phyloP scores from a whole-genome alignment of 2,888 invertebrate genomes.

The Danaus chrysippus region DNA sequence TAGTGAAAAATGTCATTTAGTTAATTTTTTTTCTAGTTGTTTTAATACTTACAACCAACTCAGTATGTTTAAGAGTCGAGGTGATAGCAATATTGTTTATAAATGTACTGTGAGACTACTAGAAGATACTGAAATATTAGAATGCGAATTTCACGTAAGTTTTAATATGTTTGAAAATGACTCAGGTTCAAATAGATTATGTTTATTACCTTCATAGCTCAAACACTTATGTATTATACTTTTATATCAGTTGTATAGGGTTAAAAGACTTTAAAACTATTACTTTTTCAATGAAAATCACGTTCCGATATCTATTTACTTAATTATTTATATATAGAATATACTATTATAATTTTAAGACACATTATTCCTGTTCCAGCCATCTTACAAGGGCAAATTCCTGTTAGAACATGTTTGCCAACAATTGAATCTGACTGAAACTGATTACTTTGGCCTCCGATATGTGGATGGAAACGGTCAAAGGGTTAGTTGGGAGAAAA shows the following conservation, averaged over 20 bases:
- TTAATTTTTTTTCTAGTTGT: constrained; percentile 6
- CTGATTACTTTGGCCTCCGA: constrained; percentile 95
- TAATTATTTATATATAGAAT: no score
- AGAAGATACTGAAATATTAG: constrained; percentile 94
- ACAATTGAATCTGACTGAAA: constrained; percentile 93
- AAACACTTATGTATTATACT: no score
- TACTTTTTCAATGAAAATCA: no score
- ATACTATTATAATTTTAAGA: no score
- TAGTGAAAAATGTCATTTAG: constrained; percentile 16
- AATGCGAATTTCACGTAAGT: constrained; percentile 91
- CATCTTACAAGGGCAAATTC: constrained; percentile 93
- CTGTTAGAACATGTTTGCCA: constrained; percentile 94
- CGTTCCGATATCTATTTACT: no score
- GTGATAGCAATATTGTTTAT: constrained; percentile 89
- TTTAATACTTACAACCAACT: constrained; percentile 6
- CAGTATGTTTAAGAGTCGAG: constrained; percentile 82
- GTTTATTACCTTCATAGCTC: background rate
- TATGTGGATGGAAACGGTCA: constrained; percentile 94
- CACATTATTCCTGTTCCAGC: constrained; percentile 75
- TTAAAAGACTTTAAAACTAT: no score
- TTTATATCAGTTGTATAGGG: no score
- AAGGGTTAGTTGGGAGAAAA: constrained; percentile 84
- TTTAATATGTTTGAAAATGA: background rate
- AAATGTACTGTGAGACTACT: constrained; percentile 93
- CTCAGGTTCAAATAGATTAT: background rate